phyloP scores from a whole-genome alignment of 30 jellyfish, hydroid and myxozoan genomes.

The Cassiopea xamachana region DNA sequence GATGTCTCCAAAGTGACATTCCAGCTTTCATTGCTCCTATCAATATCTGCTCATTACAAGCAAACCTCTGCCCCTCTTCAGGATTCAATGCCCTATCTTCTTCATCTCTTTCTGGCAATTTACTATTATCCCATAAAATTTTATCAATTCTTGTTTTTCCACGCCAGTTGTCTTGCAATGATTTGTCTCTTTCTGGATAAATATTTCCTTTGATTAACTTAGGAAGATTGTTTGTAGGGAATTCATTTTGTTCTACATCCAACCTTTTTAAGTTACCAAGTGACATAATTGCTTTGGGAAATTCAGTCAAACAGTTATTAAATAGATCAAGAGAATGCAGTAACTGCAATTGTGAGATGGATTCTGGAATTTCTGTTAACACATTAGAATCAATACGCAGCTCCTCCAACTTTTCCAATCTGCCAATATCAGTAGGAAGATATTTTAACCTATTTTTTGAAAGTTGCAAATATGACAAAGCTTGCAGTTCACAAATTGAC shows the following conservation, averaged over 20 bases:
- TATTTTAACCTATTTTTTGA: conserved; percentile 76
- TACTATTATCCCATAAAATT: conserved; percentile 24
- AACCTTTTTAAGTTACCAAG: conserved; percentile 69
- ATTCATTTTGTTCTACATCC: conserved; percentile 81
- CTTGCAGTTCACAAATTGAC: conserved; percentile 69
- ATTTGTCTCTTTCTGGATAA: conserved; percentile 88
- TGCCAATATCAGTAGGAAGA: conserved; percentile 83
- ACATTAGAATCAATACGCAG: conserved; percentile 77
- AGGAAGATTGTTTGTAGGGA: conserved; percentile 69
- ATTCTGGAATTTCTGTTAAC: conserved; percentile 67
- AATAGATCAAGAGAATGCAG: conserved; percentile 86
- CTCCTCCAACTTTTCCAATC: conserved; percentile 62
- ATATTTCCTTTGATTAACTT: conserved; percentile 70
- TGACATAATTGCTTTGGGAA: conserved; percentile 62
- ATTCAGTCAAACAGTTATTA: conserved; percentile 69
- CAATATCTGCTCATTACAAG: conserved; percentile 68
- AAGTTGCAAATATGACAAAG: conserved; percentile 77
- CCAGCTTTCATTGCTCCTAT: conserved; percentile 83
- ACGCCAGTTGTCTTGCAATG: conserved; percentile 84
- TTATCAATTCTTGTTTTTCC: conserved; percentile 83
- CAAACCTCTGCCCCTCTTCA: conserved; percentile 29
- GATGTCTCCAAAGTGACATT: conserved; percentile 91
- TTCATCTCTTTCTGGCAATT: conserved; percentile 32
- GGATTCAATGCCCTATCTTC: conserved; percentile 22
- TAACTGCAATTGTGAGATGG: conserved; percentile 51